These are phyloP conservation scores for Sericinus montela DNA, from an alignment of 2,888 invertebrate species.

Conservation along the genomic window DNA sequence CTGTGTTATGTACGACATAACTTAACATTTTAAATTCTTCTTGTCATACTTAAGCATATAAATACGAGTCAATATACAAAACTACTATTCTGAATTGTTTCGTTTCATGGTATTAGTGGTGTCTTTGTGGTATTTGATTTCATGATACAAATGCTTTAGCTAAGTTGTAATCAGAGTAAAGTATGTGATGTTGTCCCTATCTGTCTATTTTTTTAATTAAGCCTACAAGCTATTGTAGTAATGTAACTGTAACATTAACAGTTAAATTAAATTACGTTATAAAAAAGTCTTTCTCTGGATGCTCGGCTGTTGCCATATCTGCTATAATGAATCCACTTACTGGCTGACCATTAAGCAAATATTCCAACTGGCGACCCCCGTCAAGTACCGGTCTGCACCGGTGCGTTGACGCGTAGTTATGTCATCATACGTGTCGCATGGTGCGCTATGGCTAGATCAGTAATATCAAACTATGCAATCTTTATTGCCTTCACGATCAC, in stretches of 20 bases:
- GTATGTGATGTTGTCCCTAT: too few species aligned
- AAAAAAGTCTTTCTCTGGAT: neutral
- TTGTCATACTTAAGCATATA: too few species aligned
- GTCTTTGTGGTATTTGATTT: too few species aligned
- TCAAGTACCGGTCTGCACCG: slow-evolving; percentile 23
- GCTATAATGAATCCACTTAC: slow-evolving; percentile 1
- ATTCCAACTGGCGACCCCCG: slow-evolving; percentile 16
- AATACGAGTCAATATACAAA: too few species aligned
- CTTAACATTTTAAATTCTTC: too few species aligned
- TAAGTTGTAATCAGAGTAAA: too few species aligned
- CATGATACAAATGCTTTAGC: too few species aligned
- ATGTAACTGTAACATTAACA: neutral
- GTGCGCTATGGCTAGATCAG: slow-evolving; percentile 20
- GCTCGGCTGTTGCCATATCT: neutral
- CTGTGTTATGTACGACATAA: too few species aligned
- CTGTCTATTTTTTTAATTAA: too few species aligned
- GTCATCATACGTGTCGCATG: slow-evolving; percentile 25
- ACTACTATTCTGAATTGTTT: too few species aligned
- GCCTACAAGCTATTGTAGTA: neutral
- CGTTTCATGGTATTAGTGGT: too few species aligned
- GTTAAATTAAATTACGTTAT: neutral
- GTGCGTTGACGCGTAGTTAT: slow-evolving; percentile 24
- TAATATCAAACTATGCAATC: slow-evolving; percentile 21
- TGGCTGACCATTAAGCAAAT: slow-evolving; percentile 20
- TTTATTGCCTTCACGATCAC: neutral